These are phyloP conservation scores for Onychomys leucogaster DNA, from an alignment of 2,797 vertebrate species.

Conservation along the genomic window DNA sequence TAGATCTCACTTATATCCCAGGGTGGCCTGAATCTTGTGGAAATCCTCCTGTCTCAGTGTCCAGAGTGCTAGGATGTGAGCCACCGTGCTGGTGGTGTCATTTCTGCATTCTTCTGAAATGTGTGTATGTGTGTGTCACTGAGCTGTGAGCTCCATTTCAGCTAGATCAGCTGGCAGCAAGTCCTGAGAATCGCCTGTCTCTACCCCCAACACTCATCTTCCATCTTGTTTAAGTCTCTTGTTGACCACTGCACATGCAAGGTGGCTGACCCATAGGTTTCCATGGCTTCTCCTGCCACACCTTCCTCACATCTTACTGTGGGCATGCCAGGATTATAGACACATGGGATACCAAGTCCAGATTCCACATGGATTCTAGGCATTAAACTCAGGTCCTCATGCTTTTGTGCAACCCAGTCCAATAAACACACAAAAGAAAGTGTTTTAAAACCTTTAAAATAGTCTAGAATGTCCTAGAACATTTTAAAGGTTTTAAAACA, in stretches of 20 bases:
- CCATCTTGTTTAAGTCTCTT: neutral
- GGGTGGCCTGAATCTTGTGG: neutral
- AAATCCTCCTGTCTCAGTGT: neutral
- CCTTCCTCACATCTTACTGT: neutral
- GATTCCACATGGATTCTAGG: neutral
- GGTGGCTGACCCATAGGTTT: neutral
- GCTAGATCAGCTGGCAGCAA: neutral
- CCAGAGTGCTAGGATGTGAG: neutral
- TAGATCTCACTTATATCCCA: neutral
- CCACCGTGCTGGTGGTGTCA: neutral
- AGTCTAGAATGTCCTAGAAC: neutral
- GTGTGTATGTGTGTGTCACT: neutral
- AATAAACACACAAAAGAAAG: no score
- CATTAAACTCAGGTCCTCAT: neutral
- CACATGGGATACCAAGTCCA: neutral
- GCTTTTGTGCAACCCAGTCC: neutral
- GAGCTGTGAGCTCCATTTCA: neutral
- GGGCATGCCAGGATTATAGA: neutral
- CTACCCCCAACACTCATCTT: no score
- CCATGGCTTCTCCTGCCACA: neutral
- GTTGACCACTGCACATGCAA: neutral
- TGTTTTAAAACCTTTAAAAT: no score
- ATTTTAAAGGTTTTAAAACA: neutral
- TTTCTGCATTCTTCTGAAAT: constrained; percentile 50
- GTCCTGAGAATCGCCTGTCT: neutral